Base-by-base conservation (phyloP, 2,797 vertebrate genomes). In the Microctenopoma stevenorrisi region DNA sequence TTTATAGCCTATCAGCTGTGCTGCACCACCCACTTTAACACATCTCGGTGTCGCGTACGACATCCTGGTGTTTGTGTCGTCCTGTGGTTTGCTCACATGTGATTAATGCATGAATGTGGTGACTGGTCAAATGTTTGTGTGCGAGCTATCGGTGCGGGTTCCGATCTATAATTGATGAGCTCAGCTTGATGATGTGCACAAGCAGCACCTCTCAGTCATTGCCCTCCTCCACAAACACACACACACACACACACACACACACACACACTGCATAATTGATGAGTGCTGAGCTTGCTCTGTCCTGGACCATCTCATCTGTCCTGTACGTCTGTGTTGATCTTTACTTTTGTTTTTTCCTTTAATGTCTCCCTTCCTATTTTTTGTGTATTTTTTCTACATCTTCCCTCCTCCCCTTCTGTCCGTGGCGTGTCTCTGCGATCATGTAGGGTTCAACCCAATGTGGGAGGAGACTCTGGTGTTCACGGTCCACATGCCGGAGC, bases 381-480 rank as follows among this genome's bases (percentile, higher is more conserved):
- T 49, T 57, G 3, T 35, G 25, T 43, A 5, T 58, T 33, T 51
- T 18, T 50, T 14, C 37, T 40, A 12, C 63, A 2, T 16, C 8
- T 7, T 28, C 10, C 37, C 4, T 25, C 10, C 46, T 5, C 40
- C 28, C 12, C 18, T 9, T 25, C 7, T 16, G 18, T 37, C 44
- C 12, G 6, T 35, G 7, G 9, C 53, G 15, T 56, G 2, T 35
- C 35, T 55, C 18, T n/a, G 53, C 16, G 6, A 16, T 35, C 59
- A 15, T 1, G 0, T 3, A 98, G 98, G 98, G 0, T 99, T 99
- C 89, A 99, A 99, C 88, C 98, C 98, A 0, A 96, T 98, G 98
- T 99, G 98, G 98, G 98, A 99, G 88, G 98, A 99, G 78, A 99
- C 98, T 0, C 73, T 99, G 83, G 95, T 99, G 68, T 99, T 99